Conservation (phyloP, 1,140 invertebrate genomes). For the Drosophila lowei region DNA sequence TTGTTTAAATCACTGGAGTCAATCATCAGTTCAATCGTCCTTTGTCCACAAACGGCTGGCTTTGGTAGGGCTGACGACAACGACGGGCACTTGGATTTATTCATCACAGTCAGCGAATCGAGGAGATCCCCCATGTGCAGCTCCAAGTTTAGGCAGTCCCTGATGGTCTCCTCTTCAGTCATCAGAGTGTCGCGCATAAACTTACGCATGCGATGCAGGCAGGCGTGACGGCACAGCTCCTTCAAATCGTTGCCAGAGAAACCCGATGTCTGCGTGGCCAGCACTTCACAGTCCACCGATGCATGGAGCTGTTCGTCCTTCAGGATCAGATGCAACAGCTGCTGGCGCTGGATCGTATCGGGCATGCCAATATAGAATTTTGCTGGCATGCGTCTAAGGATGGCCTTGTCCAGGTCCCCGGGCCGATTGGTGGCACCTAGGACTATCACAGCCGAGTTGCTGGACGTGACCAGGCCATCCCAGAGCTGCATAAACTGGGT, state of each 20-base stretch:
- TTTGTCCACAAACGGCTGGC: slow-evolving; percentile 55
- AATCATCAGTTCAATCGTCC: not conserved
- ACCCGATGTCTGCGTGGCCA: slow-evolving; percentile 90
- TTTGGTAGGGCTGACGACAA: slow-evolving; percentile 37
- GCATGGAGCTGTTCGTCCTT: slow-evolving; percentile 88
- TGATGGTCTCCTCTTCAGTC: not conserved
- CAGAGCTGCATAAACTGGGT: slow-evolving; percentile 94
- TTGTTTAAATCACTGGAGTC: not conserved
- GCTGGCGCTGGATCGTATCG: slow-evolving; percentile 87
- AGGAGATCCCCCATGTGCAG: slow-evolving; percentile 87
- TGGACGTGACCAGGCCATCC: slow-evolving; percentile 93
- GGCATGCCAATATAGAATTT: slow-evolving; percentile 95
- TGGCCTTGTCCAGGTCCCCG: slow-evolving; percentile 96
- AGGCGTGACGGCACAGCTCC: slow-evolving; percentile 94
- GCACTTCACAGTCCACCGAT: slow-evolving; percentile 87
- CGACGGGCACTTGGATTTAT: slow-evolving; percentile 86
- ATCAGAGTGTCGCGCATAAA: slow-evolving; percentile 29
- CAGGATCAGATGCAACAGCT: slow-evolving; percentile 92
- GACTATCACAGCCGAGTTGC: slow-evolving; percentile 86
- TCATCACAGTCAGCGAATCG: slow-evolving; percentile 86
- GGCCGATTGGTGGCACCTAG: slow-evolving; percentile 94
- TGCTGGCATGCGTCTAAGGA: slow-evolving; percentile 97
- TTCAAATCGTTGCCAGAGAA: slow-evolving; percentile 96
- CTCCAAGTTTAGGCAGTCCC: slow-evolving; percentile 83
- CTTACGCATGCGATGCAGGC: slow-evolving; percentile 92